These are phyloP conservation scores for Poliocrania exsul DNA, from an alignment of 2,797 vertebrate species.

Conservation along the genomic window DNA sequence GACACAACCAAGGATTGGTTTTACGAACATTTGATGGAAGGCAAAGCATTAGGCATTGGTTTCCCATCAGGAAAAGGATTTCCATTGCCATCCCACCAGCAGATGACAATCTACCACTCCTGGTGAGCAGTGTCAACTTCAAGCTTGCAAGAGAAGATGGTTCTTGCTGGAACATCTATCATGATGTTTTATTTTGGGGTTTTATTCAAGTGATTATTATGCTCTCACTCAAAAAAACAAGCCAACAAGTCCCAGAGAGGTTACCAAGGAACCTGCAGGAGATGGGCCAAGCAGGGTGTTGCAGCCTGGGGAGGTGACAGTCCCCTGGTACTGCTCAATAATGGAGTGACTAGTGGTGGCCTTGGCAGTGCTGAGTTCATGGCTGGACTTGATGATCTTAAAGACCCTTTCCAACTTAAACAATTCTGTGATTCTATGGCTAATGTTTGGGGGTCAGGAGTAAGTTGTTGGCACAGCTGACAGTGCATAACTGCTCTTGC, in stretches of 20 bases:
- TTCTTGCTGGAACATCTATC: conserved; percentile 63
- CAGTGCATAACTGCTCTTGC: not conserved
- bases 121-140: conserved; percentile 76
- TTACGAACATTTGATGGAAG: conserved; percentile 81
- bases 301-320: not conserved
- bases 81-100: conserved; percentile 77
- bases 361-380: not conserved
- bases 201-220: conserved; percentile 77
- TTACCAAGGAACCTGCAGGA: conserved; percentile 69
- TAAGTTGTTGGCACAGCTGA: not conserved
- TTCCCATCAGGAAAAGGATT: conserved; percentile 72
- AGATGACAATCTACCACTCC: conserved; percentile 77
- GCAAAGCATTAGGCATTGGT: conserved; percentile 78
- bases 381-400: not conserved
- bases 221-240: conserved; percentile 63
- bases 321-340: not conserved
- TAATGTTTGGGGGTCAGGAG: not conserved
- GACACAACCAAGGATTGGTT: conserved; percentile 77
- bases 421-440: not conserved
- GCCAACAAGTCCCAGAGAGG: conserved; percentile 32
- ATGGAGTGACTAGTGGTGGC: not conserved
- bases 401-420: not conserved
- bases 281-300: conserved; percentile 59
- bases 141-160: conserved; percentile 48
- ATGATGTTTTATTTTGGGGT: conserved; percentile 74